Conservation (phyloP, 1,140 invertebrate species). For the Caenorhabditis brenneri region DNA sequence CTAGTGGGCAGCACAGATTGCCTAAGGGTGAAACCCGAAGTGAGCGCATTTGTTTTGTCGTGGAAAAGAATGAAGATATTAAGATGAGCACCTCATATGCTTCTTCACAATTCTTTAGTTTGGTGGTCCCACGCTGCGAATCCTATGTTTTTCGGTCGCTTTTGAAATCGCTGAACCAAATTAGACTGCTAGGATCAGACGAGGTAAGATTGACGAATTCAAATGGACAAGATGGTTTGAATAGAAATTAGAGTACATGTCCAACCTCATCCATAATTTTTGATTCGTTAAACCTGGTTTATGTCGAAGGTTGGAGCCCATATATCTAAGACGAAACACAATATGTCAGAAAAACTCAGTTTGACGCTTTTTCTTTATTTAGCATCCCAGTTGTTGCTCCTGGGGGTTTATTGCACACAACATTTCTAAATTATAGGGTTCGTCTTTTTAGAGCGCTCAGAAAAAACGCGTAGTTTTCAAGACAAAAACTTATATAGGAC, state of each 20-base stretch:
- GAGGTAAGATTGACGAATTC: background rate
- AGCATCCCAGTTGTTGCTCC: too few relatives aligned
- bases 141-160: background rate
- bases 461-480: too few relatives aligned
- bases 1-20: conserved; percentile 45
- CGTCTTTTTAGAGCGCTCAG: too few relatives aligned
- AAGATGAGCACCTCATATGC: conserved; percentile 40
- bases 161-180: background rate
- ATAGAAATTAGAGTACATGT: background rate
- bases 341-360: too few relatives aligned
- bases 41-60: conserved; percentile 32
- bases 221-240: background rate
- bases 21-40: conserved; percentile 29
- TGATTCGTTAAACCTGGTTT: background rate
- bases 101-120: background rate
- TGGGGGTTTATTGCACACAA: too few relatives aligned
- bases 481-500: too few relatives aligned
- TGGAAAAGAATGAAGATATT: conserved; percentile 32
- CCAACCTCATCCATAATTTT: background rate
- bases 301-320: too few relatives aligned
- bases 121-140: conserved; percentile 22
- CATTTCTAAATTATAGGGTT: too few relatives aligned
- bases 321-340: too few relatives aligned
- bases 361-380: too few relatives aligned
- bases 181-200: background rate